These are phyloP conservation scores for Eurytoma adleriae DNA, from an alignment of 2,888 invertebrate genomes.

Conservation along the genomic window DNA sequence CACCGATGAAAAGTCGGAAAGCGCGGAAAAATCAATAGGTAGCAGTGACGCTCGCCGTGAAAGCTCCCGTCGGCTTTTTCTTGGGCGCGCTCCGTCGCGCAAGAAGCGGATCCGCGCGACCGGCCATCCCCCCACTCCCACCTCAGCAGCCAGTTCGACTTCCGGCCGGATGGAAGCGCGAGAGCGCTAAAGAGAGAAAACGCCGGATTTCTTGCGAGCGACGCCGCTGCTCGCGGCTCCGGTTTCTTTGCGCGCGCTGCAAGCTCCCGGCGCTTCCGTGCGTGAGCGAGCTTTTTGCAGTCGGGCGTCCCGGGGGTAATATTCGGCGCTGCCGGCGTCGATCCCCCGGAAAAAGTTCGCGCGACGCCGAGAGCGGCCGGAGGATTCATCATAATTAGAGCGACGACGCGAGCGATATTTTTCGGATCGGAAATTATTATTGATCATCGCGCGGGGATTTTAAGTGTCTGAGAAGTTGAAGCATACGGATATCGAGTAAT, in stretches of 20 bases:
- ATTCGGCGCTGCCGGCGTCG: not conserved
- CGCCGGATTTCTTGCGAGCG: constrained; percentile 33
- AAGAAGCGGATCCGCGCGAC: constrained; percentile 1
- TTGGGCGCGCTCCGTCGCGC: not conserved
- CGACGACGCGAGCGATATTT: constrained; percentile 24
- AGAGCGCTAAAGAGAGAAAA: constrained; percentile 33
- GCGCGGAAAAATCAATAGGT: constrained; percentile 50
- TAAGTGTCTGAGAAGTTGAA: no score
- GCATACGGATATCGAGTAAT: not conserved
- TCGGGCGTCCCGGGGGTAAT: constrained; percentile 9
- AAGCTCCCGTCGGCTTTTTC: constrained; percentile 42
- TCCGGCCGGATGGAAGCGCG: constrained; percentile 37
- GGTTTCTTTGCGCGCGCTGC: not conserved
- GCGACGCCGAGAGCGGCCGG: no score
- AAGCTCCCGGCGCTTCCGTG: not conserved
- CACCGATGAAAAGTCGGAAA: constrained; percentile 34
- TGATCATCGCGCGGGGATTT: constrained; percentile 24
- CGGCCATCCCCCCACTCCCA: constrained; percentile 35
- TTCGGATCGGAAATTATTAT: constrained; percentile 32
- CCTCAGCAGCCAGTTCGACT: constrained; percentile 42
- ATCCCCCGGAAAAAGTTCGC: not conserved
- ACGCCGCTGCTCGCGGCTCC: not conserved
- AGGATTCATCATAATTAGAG: constrained; percentile 46
- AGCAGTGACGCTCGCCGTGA: constrained; percentile 17
- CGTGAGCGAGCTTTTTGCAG: not conserved